Evolutionary conservation across 2,888 invertebrate genomes (phyloP).

Genomic region (Pterobdella sp.): DNA sequence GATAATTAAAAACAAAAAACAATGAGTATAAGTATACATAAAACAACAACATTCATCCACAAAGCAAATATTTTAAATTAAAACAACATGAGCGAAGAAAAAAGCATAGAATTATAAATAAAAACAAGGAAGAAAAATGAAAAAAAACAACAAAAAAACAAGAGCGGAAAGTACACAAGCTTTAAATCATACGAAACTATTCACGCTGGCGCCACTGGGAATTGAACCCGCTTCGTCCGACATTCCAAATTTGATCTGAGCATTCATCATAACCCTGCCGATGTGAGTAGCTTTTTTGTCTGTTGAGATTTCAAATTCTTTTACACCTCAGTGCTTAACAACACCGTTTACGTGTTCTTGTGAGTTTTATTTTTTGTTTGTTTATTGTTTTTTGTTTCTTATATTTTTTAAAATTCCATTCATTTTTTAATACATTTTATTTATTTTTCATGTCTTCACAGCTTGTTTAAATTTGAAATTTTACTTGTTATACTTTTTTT

Average conservation of each 20-base stretch:
- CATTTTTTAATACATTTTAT: neutral
- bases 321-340: neutral
- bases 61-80: no score
- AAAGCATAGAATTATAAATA: neutral
- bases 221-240: neutral
- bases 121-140: neutral
- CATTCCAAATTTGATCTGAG: slow-evolving; percentile 1
- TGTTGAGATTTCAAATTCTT: neutral
- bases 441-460: neutral
- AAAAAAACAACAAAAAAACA: neutral
- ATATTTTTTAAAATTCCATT: neutral
- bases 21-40: no score
- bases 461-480: neutral
- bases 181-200: slow-evolving; percentile 2
- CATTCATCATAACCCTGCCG: neutral
- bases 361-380: neutral
- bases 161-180: neutral
- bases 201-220: neutral
- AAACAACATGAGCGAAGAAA: neutral
- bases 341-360: neutral
- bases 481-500: neutral
- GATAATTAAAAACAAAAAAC: no score
- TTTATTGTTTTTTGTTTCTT: neutral
- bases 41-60: no score
- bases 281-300: neutral